Evolutionary conservation across 2,113 vertebrate species (phyloP).

Genomic region (Genyomyrus donnyi): DNA sequence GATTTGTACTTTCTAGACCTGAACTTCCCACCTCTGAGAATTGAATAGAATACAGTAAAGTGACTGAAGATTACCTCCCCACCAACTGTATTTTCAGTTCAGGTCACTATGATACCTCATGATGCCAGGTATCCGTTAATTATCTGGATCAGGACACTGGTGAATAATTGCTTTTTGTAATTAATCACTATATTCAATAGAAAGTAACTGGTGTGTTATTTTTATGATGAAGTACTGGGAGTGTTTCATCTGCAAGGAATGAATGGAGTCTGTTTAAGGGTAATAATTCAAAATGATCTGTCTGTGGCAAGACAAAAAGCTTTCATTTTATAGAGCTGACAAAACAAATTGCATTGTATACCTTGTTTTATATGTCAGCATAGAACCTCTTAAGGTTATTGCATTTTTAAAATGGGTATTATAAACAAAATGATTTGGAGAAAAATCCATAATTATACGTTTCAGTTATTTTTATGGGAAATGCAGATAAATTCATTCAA

Average conservation of each 20-base stretch:
- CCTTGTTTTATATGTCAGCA: neutral
- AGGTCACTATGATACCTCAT: neutral
- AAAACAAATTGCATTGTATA: neutral
- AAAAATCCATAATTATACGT: neutral
- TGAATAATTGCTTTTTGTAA: neutral
- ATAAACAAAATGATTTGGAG: neutral
- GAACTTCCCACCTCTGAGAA: neutral
- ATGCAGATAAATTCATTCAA: neutral
- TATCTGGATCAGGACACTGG: neutral
- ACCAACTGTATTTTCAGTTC: neutral
- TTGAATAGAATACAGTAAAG: neutral
- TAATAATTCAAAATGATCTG: neutral
- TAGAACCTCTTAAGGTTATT: neutral
- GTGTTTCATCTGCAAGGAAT: neutral
- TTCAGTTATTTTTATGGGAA: neutral
- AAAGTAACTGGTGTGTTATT: neutral
- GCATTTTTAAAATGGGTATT: neutral
- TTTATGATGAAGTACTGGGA: neutral
- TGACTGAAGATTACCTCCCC: neutral
- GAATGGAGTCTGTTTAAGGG: neutral
- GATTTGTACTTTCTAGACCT: neutral
- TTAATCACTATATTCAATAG: neutral
- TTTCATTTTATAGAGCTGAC: neutral
- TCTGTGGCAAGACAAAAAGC: neutral
- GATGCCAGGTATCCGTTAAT: neutral